Evolutionary conservation across 2,888 invertebrate species (phyloP), one percentile per base, ranked within the genome.

Genomic region (Strigamia transsilvanica): DNA sequence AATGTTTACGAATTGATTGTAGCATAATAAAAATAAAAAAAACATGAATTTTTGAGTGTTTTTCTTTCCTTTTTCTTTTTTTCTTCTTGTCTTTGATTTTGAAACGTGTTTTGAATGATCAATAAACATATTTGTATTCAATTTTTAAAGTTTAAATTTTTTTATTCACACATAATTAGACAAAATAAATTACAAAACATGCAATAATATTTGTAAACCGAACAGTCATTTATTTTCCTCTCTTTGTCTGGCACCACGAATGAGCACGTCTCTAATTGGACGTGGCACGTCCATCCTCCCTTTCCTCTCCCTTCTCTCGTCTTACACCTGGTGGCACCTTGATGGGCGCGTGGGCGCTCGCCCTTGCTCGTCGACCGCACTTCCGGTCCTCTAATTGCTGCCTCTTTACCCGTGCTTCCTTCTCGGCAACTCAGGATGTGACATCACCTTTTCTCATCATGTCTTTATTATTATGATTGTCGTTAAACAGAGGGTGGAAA

Each of bases 251-350:
- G 12, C 27, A 73, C 73, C 73, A 73, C 73, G 73, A 73, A 73
- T 73, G 73, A 73, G 73, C 73, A 73, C 73, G n/a, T 73, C 27
- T 73, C 73, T 73, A 73, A 73, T 73, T 73, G 73, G 73, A 73
- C 73, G 73, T 73, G n/a, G 73, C 73, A 15, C 73, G 13, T 73
- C 32, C 51, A 27, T 23, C 32, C 73, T n/a, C 27, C 56, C 56
- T 18, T 56, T 32, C 73, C 32, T n/a, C 32, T 18, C 56, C 56
- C n/a, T 18, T 73, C 73, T 13, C 73, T 73, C 73, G 32, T 73
- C 73, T 73, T 73, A 73, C 73, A 73, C 73, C 73, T 73, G 73
- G 73, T 73, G 73, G 73, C 73, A 73, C 73, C 73, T 73, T 73
- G 73, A 73, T 73, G 73, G 73, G 73, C 73, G 73, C 73, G 73